Evolutionary conservation across 2,113 vertebrate genomes (phyloP).

Genomic region (Peromyscus leucopus): DNA sequence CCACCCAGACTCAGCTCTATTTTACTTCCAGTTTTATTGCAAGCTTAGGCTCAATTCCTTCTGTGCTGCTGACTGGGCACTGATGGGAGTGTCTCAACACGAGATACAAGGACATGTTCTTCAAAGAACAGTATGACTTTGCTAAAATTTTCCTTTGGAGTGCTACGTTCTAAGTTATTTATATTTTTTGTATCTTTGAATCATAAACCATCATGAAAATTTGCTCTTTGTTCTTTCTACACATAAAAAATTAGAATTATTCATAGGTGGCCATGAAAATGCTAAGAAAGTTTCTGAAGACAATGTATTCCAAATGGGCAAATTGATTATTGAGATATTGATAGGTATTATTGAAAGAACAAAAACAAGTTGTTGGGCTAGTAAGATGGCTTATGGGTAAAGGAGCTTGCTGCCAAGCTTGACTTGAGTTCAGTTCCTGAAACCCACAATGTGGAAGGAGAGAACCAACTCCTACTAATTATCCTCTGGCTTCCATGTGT

Average conservation of each 20-base stretch:
- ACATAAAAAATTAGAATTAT: background rate
- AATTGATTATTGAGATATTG: background rate
- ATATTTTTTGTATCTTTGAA: slow-evolving; percentile 54
- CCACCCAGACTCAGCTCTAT: background rate
- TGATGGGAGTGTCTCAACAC: background rate
- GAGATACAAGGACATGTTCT: background rate
- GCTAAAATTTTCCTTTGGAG: slow-evolving; percentile 24
- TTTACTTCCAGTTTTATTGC: background rate
- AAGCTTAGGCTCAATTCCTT: background rate
- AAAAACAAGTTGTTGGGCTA: background rate
- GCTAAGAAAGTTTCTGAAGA: background rate
- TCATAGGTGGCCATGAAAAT: background rate
- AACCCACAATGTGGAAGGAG: background rate
- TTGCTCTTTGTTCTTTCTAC: background rate
- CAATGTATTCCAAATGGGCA: background rate
- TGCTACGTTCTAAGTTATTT: slow-evolving; percentile 44
- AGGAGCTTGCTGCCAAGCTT: background rate
- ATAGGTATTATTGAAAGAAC: background rate
- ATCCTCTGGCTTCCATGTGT: background rate
- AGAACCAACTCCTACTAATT: background rate
- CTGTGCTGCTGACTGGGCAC: background rate
- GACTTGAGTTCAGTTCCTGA: background rate
- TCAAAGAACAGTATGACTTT: slow-evolving; percentile 15
- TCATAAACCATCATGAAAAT: background rate
- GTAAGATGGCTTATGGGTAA: background rate